These are phyloP conservation scores for Drosophila robusta DNA, from an alignment of 2,888 invertebrate species.

Conservation along the genomic window DNA sequence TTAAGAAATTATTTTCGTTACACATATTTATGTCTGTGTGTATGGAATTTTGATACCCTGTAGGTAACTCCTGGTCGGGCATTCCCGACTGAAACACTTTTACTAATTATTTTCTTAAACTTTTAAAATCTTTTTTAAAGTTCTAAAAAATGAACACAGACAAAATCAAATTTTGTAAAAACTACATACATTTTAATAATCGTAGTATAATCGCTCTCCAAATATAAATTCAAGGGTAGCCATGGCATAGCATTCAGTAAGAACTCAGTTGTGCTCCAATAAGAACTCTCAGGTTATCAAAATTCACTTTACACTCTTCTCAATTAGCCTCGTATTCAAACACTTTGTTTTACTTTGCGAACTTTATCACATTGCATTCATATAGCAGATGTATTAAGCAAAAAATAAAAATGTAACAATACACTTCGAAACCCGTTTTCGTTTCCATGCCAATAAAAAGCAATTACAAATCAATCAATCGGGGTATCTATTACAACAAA, in stretches of 20 bases:
- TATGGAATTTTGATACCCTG: no score
- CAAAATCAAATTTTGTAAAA: no score
- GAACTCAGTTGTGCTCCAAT: background rate
- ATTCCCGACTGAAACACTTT: no score
- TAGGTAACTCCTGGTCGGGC: no score
- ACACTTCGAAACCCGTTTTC: conserved; percentile 4
- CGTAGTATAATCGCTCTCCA: no score
- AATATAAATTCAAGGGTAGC: no score
- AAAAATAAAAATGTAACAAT: background rate
- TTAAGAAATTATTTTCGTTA: no score
- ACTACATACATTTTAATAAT: no score
- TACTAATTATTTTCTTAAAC: no score
- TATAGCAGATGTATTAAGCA: conserved; percentile 16
- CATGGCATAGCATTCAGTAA: background rate
- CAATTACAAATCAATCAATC: conserved; percentile 72
- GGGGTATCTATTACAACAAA: conserved; percentile 43
- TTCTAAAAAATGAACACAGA: no score
- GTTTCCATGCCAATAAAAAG: conserved; percentile 50
- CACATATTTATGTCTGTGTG: no score
- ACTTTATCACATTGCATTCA: background rate
- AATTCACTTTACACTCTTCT: background rate
- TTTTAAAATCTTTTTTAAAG: no score
- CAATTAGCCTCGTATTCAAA: background rate
- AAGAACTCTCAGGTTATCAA: background rate
- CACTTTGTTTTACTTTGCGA: background rate